phyloP scores from a whole-genome alignment of 2,797 vertebrate species.

The Fistularia commersonii region DNA sequence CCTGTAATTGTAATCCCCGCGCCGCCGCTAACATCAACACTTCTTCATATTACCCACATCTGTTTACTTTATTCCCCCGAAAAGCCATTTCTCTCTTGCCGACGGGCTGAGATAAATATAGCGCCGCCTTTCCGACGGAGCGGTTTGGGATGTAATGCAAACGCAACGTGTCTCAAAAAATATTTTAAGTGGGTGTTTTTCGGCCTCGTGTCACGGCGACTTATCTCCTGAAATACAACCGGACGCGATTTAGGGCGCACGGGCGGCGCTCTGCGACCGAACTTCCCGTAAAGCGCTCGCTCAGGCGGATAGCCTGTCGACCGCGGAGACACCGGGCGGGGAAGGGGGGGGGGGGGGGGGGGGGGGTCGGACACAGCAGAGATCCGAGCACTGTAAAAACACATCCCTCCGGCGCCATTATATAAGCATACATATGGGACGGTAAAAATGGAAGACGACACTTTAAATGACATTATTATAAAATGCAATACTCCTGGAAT shows the following conservation, averaged over 20 bases:
- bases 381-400: constrained; percentile 86
- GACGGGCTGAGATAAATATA: constrained; percentile 60
- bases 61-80: constrained; percentile 60
- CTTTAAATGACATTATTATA: constrained; percentile 99
- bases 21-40: constrained; percentile 53
- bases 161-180: constrained; percentile 64
- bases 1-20: constrained; percentile 36
- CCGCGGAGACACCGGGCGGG: constrained; percentile 43
- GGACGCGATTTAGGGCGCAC: constrained; percentile 63
- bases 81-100: constrained; percentile 57
- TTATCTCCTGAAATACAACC: constrained; percentile 63
- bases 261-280: constrained; percentile 52
- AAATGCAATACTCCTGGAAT: constrained; percentile 99
- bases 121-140: constrained; percentile 35
- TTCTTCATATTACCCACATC: constrained; percentile 62
- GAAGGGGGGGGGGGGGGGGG: constrained; percentile 55
- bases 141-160: constrained; percentile 44
- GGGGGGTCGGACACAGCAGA: constrained; percentile 63
- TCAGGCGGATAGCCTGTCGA: constrained; percentile 59
- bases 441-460: constrained; percentile 99
- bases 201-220: constrained; percentile 67
- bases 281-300: constrained; percentile 58
- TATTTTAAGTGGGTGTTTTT: constrained; percentile 71
- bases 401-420: constrained; percentile 93
- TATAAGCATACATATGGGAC: constrained; percentile 99